These are phyloP conservation scores for Nephrotoma flavescens DNA, from an alignment of 2,888 invertebrate genomes.

Conservation along the genomic window DNA sequence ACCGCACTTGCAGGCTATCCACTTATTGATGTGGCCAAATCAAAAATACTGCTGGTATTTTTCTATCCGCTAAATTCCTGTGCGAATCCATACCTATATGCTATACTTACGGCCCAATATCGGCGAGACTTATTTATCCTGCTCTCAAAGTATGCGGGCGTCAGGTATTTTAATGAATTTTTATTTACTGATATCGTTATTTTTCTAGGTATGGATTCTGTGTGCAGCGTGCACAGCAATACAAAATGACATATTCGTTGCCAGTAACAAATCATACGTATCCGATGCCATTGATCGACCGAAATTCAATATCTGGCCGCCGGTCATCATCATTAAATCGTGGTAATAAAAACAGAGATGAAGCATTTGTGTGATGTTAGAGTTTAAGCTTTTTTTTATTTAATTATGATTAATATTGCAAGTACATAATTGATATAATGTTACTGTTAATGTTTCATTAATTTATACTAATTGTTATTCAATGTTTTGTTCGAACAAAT, in stretches of 20 bases:
- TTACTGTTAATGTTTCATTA: not conserved
- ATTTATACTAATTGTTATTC: not conserved
- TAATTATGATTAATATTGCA: not conserved
- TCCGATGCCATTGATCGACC: slow-evolving; percentile 10
- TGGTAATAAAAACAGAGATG: not conserved
- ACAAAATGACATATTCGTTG: slow-evolving; percentile 30
- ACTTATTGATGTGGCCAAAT: slow-evolving; percentile 65
- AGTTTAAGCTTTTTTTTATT: not conserved
- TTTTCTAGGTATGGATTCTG: slow-evolving; percentile 37
- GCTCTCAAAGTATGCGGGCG: slow-evolving; percentile 41
- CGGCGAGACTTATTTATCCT: slow-evolving; percentile 56
- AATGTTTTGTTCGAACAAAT: not conserved
- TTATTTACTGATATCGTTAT: not conserved
- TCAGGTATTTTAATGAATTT: not conserved
- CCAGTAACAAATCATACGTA: slow-evolving; percentile 20
- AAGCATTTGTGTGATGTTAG: slow-evolving; percentile 5
- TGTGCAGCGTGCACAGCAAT: slow-evolving; percentile 33
- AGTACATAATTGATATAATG: not conserved
- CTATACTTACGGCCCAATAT: slow-evolving; percentile 77
- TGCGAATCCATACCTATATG: slow-evolving; percentile 86
- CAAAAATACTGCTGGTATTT: slow-evolving; percentile 71
- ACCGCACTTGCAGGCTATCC: slow-evolving; percentile 75
- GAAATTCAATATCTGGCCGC: slow-evolving; percentile 2
- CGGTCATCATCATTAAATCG: not conserved
- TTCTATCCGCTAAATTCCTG: slow-evolving; percentile 86